Evolutionary conservation across 2,888 invertebrate genomes (phyloP), one percentile per base, ranked within the genome.

Genomic region (Resseliella maxima): DNA sequence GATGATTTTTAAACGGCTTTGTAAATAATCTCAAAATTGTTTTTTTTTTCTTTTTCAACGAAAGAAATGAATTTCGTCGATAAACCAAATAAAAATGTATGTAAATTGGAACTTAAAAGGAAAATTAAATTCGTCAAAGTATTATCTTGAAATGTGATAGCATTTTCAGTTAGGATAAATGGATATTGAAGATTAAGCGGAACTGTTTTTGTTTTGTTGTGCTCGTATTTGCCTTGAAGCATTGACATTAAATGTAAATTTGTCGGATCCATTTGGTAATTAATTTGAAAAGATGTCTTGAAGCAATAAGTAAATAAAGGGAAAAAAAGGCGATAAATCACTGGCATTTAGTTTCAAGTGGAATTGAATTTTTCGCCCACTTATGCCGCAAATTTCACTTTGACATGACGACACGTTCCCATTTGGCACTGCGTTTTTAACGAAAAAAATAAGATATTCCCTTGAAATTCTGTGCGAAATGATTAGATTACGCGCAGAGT

Each of bases 101-200:
- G 72, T 72, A 72, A 72, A 72, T 72, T 72, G 72, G 12, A 72
- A 72, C 12, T 72, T 72, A 31, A 72, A 72, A 18, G 18, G 72
- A 12, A 18, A 72, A 31, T 72, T 72, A 15, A 31, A 12, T 15
- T 8, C 46, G 31, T 15, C 31, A 0, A 27, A 72, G 72, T 24
- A 27, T n/a, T 27, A 59, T 59, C 0, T 15, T 3, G 21, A 24
- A 27, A 59, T 59, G 27, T 27, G 59, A 8, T 3, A n/a, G 5
- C 1, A 8, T 24, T 27, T 59, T 27, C 10, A 24, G 18, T 27
- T 27, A 24, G 3, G 24, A 24, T 27, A 3, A 59, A 59, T 24
- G 27, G 27, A 59, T 59, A 24, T 27, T 18, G 15, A 18, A 50
- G 50, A 50, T 50, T 8, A 59, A 59, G 24, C 24, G 12, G 31